A percentile compares a stretch with the other conserved stretches of the same genome.
Conservation (phyloP, 2,113 vertebrate species). For the Prionailurus bengalensis region DNA sequence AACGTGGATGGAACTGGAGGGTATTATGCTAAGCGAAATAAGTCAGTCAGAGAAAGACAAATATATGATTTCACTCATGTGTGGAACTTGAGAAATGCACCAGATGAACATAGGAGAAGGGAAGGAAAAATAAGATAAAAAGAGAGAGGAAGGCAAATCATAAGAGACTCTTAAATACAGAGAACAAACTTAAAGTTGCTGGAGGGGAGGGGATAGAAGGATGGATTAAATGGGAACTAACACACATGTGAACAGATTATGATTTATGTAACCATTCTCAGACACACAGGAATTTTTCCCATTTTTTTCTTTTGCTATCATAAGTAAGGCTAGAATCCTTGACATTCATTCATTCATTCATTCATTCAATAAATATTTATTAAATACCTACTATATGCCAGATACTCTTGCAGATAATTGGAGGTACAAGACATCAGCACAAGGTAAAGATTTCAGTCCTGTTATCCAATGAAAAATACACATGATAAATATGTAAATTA, state of each 20-base stretch:
- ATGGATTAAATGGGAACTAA: neutral
- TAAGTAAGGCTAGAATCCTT: neutral
- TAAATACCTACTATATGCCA: neutral
- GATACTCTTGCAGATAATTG: neutral
- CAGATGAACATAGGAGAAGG: too few relatives aligned
- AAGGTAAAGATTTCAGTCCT: neutral
- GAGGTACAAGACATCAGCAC: neutral
- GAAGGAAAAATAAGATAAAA: too few relatives aligned
- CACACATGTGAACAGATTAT: neutral
- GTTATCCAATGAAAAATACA: neutral
- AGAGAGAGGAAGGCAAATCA: too few relatives aligned
- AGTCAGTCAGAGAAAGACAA: too few relatives aligned
- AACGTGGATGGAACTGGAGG: too few relatives aligned
- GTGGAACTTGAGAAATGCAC: too few relatives aligned
- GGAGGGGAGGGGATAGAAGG: too few relatives aligned
- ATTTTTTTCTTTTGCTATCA: neutral
- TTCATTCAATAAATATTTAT: neutral
- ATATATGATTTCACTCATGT: too few relatives aligned
- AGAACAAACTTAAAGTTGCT: too few relatives aligned
- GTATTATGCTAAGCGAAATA: too few relatives aligned
- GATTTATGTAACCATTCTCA: constrained; percentile 3
- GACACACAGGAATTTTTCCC: neutral
- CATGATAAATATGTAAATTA: neutral
- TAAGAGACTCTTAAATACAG: too few relatives aligned
- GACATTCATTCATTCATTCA: neutral